Percentiles rank a stretch among this genome's conserved stretches.
Evolutionary conservation across 2,888 invertebrate genomes (phyloP).

Genomic region (Acanthosepion lycidas): DNA sequence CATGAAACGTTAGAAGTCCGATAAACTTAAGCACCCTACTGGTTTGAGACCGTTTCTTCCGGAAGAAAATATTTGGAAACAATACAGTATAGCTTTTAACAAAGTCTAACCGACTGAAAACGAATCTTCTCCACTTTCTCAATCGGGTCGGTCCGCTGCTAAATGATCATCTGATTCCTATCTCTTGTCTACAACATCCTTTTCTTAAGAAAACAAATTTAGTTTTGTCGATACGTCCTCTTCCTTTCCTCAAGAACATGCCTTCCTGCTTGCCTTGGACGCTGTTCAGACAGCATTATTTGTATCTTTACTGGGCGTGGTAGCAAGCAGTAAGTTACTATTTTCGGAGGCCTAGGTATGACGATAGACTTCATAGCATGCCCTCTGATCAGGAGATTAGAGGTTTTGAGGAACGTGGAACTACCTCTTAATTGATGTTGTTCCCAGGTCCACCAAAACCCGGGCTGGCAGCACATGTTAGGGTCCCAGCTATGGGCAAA

Average conservation of each 20-base stretch:
- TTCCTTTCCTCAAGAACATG: neutral
- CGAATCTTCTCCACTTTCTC: neutral
- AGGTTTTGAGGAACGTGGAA: too few relatives aligned
- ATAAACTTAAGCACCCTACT: neutral
- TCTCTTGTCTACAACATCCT: neutral
- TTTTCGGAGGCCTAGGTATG: neutral
- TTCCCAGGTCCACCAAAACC: too few relatives aligned
- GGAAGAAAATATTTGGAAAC: slow-evolving; percentile 10
- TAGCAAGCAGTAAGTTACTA: neutral
- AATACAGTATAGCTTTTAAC: neutral
- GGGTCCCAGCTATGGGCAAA: too few relatives aligned
- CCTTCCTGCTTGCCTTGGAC: neutral
- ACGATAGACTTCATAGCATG: too few relatives aligned
- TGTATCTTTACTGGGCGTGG: neutral
- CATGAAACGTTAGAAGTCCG: neutral
- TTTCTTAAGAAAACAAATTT: slow-evolving; percentile 3
- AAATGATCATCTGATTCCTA: slow-evolving; percentile 18
- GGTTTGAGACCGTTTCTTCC: neutral
- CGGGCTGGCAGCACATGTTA: too few relatives aligned
- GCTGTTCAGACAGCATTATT: neutral
- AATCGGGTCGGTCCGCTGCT: neutral
- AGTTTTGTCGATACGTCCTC: neutral
- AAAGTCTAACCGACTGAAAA: neutral
- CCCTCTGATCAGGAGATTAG: too few relatives aligned
- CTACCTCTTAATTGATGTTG: too few relatives aligned